Base-by-base conservation (phyloP, 2,888 invertebrate genomes). In the Torymus texanus region DNA sequence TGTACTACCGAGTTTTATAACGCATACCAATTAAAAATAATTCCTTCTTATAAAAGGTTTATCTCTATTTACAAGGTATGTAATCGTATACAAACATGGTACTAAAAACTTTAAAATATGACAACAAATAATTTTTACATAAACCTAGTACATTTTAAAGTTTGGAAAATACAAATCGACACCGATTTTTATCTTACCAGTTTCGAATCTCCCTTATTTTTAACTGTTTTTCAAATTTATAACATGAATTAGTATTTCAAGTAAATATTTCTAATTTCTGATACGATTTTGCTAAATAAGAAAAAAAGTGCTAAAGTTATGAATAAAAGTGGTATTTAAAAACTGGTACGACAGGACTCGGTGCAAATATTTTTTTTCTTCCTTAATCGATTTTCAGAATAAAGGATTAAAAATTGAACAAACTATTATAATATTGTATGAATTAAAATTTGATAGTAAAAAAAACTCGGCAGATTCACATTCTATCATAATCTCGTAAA, bases 401-500 rank as follows among this genome's bases (percentile, higher is more conserved):
- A 41, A 41, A 41, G 41, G 50, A 4, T 55, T 68, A 68, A 16
- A 58, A 68, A 63, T n/a, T 55, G 59, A 41, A 41, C 16, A 14
- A 50, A 51, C 10, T 50, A 18, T 55, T 18, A 65, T 58, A 65
- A 65, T 66, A 74, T 24, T 50, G 11, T 66, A 65, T n/a, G 29
- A 59, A 59, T 41, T 41, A n/a, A 66, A 65, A 59, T 61, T 74
- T 73, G 41, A 8, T 18, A 63, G 24, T 12, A 58, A 67, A 14
- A 59, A 77, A 73, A 75, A 53, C 77, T 72, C 59, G 53, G 65
- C 16, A 77, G 58, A 13, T 71, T 56, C 18, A 55, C 3, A 41
- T 21, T 68, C 16, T 59, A 13, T 63, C 55, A 55, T 76, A 63
- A 51, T 29, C 13, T 21, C 51, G 29, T 71, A 51, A 41, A 56